Conservation (phyloP, 2,113 vertebrate genomes). For the Ursus arctos region DNA sequence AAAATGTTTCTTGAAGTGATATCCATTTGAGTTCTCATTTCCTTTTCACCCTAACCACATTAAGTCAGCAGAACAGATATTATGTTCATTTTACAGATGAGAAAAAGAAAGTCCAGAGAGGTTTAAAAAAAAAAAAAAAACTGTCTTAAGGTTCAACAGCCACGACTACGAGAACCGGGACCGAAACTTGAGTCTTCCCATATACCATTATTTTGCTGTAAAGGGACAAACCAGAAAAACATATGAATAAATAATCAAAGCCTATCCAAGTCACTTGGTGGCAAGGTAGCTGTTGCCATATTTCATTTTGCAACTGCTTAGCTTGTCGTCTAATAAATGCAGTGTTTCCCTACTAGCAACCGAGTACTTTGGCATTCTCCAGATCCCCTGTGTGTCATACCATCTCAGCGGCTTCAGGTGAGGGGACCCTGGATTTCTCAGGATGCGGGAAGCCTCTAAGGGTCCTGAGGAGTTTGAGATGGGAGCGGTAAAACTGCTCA, state of each 20-base stretch:
- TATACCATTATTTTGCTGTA: neutral
- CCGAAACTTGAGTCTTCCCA: neutral
- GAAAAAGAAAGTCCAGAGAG: neutral
- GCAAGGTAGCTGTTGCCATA: neutral
- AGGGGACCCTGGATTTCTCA: neutral
- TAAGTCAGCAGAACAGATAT: neutral
- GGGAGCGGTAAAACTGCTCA: constrained; percentile 47
- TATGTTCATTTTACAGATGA: constrained; percentile 1
- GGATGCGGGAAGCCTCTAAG: neutral
- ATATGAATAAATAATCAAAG: neutral
- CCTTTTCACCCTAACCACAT: neutral
- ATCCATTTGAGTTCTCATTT: constrained; percentile 25
- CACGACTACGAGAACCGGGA: neutral
- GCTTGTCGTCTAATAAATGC: neutral
- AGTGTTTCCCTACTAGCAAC: neutral
- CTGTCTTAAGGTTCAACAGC: neutral
- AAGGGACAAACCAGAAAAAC: neutral
- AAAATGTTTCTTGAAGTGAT: constrained; percentile 42
- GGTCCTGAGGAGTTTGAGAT: constrained; percentile 8
- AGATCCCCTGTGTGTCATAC: neutral
- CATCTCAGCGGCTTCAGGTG: neutral
- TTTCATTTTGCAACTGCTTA: constrained; percentile 16
- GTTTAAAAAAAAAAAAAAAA: neutral
- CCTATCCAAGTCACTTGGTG: neutral
- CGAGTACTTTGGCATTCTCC: neutral